phyloP scores from a whole-genome alignment of 2,797 vertebrate species.

The Australoheros facetus region DNA sequence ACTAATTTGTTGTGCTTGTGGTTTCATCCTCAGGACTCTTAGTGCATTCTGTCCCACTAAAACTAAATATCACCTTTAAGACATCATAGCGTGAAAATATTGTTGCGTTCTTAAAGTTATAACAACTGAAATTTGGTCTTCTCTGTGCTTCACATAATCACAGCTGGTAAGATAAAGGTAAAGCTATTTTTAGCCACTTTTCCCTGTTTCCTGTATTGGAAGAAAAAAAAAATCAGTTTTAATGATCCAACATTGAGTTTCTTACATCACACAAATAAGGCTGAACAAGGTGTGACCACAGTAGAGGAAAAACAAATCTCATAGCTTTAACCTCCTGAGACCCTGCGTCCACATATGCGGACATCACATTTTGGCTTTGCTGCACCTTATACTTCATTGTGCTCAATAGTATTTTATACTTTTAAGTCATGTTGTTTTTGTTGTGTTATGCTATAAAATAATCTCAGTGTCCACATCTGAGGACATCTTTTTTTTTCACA shows the following conservation, averaged over 20 bases:
- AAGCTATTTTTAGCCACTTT: neutral
- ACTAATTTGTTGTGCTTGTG: constrained; percentile 8
- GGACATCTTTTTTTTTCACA: too few species aligned
- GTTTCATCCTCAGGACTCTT: constrained; percentile 2
- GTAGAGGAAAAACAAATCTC: neutral
- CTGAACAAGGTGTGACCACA: neutral
- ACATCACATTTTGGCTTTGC: too few species aligned
- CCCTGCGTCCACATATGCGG: too few species aligned
- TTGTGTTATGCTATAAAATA: too few species aligned
- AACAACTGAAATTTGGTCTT: too few species aligned
- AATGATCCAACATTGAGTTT: neutral
- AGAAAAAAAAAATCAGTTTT: neutral
- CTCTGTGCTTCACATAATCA: too few species aligned
- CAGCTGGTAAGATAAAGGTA: neutral
- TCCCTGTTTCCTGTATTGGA: neutral
- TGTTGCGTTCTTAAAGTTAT: too few species aligned
- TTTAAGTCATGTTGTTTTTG: too few species aligned
- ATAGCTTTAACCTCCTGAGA: neutral
- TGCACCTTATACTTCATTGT: too few species aligned
- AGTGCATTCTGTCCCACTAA: neutral
- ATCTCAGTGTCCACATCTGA: too few species aligned
- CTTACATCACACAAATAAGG: neutral
- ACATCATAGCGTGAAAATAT: too few species aligned
- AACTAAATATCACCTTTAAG: neutral
- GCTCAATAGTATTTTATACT: too few species aligned